Evolutionary conservation across 1,140 invertebrate genomes (phyloP), one percentile per base, ranked within the genome.

Genomic region (Gonioctena quinquepunctata): DNA sequence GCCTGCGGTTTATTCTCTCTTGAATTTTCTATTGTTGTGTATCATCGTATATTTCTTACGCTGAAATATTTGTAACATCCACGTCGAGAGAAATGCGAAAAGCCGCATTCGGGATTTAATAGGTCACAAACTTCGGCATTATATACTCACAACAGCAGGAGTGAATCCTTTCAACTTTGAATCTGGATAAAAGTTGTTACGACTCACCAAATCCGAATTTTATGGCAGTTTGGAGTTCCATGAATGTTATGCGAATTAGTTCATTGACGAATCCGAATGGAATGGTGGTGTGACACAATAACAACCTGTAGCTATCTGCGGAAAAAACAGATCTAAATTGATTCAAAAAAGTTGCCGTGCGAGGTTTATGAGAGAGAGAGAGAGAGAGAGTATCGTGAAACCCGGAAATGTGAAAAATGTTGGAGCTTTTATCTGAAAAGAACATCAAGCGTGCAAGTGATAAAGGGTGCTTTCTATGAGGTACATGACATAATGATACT

Each of bases 1-100:
- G 25, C 21, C 19, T 19, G 54, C 54, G 21, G 54, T 25, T 23
- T 57, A 57, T 57, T 57, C 54, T 22, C 19, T 57, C 22, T 21
- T 21, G 16, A 23, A 57, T 25, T 19, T 57, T 25, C 21, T 57
- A 57, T 57, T 57, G 54, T 57, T 57, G 54, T 57, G 54, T 25
- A 57, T 57, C 54, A 57, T 57, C 54, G 25, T 25, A 57, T 57
- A 57, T 57, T 57, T 57, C 54, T n/a, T 57, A 57, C 54, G 22
- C 54, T 57, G 54, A 57, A 57, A 57, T 57, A 57, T 57, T 57
- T 57, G 54, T 57, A n/a, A 57, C 21, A 57, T 25, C 54, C 21
- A 25, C 54, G 54, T 57, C 25, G 54, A 57, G 18, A 23, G 19
- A 57, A 57, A 57, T 22, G 54, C 21, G 54, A 25, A 49, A 21